phyloP scores from a whole-genome alignment of 2,113 vertebrate genomes.

The Trachemys scripta region DNA sequence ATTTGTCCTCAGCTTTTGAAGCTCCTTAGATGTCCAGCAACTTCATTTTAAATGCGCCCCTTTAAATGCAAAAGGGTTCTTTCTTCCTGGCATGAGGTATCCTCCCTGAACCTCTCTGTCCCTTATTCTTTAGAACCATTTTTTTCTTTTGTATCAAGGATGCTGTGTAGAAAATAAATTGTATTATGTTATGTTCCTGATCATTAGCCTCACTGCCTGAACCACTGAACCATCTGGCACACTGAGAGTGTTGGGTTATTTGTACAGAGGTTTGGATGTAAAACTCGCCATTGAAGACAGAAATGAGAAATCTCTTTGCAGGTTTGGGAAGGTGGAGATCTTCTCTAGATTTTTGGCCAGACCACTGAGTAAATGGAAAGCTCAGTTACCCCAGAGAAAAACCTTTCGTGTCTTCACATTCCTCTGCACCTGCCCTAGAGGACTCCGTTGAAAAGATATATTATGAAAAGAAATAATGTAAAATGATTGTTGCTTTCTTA shows the following conservation, averaged over 20 bases:
- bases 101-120: background rate
- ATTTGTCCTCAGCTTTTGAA: background rate
- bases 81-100: background rate
- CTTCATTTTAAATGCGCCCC: background rate
- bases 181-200: background rate
- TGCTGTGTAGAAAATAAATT: background rate
- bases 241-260: background rate
- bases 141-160: background rate
- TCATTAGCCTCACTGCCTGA: background rate
- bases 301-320: background rate
- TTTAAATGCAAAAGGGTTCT: fast-evolving
- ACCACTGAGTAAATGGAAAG: background rate
- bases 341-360: background rate
- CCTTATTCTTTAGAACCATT: background rate
- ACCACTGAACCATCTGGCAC: background rate
- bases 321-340: background rate
- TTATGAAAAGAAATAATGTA: background rate
- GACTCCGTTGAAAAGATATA: background rate
- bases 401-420: background rate
- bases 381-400: background rate
- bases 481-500: background rate
- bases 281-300: background rate
- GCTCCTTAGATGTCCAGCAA: background rate
- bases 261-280: background rate
- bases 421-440: background rate